These are phyloP conservation scores for Semotilus atromaculatus DNA, from an alignment of 2,797 vertebrate genomes.

Conservation along the genomic window DNA sequence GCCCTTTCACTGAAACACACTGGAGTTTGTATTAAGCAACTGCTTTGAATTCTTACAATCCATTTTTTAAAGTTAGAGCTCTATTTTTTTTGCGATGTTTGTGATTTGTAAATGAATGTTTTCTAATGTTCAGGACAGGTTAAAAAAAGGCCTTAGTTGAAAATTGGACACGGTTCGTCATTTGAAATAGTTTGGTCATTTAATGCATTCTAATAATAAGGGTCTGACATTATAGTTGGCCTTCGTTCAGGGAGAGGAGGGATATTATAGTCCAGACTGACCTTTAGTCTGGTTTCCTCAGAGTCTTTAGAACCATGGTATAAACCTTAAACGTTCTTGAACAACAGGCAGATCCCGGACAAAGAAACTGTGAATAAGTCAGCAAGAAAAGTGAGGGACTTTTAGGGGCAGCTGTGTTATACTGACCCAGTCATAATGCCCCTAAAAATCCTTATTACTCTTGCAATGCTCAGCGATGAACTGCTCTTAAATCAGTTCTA, in stretches of 20 bases:
- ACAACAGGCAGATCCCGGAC: background rate
- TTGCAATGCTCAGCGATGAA: conserved; percentile 88
- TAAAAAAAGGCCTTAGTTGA: background rate
- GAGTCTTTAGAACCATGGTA: background rate
- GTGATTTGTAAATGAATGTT: background rate
- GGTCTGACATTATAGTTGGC: conserved; percentile 11
- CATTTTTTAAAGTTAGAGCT: background rate
- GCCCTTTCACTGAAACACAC: background rate
- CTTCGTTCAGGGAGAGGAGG: conserved; percentile 20
- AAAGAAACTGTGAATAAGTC: conserved; percentile 68
- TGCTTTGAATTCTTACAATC: conserved; percentile 3
- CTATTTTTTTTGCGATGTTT: conserved; percentile 4
- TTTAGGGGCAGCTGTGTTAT: conserved; percentile 99
- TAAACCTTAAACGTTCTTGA: background rate
- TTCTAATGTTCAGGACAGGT: background rate
- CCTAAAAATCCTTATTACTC: conserved; percentile 99
- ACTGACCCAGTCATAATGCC: conserved; percentile 99
- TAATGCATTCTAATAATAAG: conserved; percentile 36
- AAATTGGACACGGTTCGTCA: conserved; percentile 1
- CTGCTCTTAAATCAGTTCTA: conserved; percentile 19
- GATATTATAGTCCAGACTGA: conserved; percentile 13
- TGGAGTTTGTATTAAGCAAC: background rate
- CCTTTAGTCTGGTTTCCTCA: conserved; percentile 7
- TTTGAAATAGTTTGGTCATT: conserved; percentile 18
- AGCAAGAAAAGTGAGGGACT: conserved; percentile 99